Evolutionary conservation across 1,140 invertebrate genomes (phyloP).

Genomic region (Sipha flava): DNA sequence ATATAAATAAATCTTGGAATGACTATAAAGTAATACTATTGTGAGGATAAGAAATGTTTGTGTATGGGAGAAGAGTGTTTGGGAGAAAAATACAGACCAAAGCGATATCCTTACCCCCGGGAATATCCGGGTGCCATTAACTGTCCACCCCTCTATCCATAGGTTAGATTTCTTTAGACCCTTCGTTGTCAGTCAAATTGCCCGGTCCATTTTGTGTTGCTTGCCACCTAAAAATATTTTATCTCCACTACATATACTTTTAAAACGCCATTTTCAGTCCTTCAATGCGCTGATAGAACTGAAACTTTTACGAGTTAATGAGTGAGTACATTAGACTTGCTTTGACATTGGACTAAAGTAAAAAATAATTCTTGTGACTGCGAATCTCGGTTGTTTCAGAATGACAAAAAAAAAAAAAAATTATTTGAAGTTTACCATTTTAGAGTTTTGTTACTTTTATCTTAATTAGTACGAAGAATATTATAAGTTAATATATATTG

Average conservation of each 20-base stretch:
- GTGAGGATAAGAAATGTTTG: not conserved
- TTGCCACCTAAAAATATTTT: not conserved
- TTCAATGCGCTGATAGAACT: not conserved
- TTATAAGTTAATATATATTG: not conserved
- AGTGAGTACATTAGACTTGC: conserved; percentile 1
- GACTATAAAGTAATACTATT: conserved; percentile 13
- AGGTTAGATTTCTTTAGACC: not conserved
- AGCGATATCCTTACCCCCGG: conserved; percentile 5
- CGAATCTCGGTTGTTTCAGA: not conserved
- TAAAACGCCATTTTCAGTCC: not conserved
- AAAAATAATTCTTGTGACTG: not conserved
- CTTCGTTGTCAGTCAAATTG: not conserved
- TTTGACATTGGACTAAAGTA: not conserved
- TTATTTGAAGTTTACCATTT: not conserved
- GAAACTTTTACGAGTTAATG: conserved; percentile 28
- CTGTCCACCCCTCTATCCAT: not conserved
- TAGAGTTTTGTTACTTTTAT: not conserved
- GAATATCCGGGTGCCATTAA: conserved; percentile 15
- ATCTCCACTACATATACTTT: not conserved
- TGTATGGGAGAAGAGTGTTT: no score
- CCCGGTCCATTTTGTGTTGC: not conserved
- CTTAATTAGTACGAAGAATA: not conserved
- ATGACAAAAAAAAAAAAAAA: not conserved
- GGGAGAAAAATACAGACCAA: not conserved
- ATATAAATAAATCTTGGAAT: conserved; percentile 20